Evolutionary conservation across 2,113 vertebrate species (phyloP), one percentile per base, ranked within the genome.

Genomic region (Colaptes auratus): DNA sequence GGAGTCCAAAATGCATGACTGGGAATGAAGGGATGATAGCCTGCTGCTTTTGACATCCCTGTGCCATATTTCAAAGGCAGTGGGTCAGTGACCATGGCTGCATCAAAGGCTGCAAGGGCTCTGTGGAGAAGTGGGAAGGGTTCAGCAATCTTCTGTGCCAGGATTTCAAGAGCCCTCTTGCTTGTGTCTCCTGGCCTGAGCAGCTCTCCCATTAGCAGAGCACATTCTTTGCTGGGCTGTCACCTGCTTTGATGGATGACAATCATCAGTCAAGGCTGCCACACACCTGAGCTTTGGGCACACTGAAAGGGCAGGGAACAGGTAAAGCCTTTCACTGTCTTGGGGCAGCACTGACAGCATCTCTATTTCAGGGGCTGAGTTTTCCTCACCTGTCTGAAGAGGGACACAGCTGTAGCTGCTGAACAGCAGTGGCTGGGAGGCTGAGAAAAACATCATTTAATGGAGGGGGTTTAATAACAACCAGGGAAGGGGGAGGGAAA

Each of bases 311-410:
- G 15, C 16, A 7, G 11, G 10, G 35, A 16, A 6, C 21, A 35
- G 76, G 84, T 72, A 72, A 35, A 86, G 86, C 58, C 95, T 95
- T 50, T 63, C 23, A 11, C 94, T 86, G 64, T 60, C 81, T 6
- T 74, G 92, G 96, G 56, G 71, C 93, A 88, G 96, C 55, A 35
- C 76, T 95, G 95, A 96, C 97, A 91, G 24, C 90, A 92, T 97
- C 96, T 96, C 92, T 67, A 69, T 84, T 86, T 94, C 44, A 46
- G 46, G 39, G 79, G 84, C 91, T 92, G 78, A 12, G 96, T 97
- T 97, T 96, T 96, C 95, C 95, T 96, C 86, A 33, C 90, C 91
- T 96, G 95, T 92, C 96, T 66, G 86, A 21, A 7, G n/a, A 86
- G 53, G 84, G 93, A 96, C 96, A 86, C 92, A 96, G 93, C 83